phyloP scores from a whole-genome alignment of 1,140 invertebrate genomes.

The Euura saliciscinereae region DNA sequence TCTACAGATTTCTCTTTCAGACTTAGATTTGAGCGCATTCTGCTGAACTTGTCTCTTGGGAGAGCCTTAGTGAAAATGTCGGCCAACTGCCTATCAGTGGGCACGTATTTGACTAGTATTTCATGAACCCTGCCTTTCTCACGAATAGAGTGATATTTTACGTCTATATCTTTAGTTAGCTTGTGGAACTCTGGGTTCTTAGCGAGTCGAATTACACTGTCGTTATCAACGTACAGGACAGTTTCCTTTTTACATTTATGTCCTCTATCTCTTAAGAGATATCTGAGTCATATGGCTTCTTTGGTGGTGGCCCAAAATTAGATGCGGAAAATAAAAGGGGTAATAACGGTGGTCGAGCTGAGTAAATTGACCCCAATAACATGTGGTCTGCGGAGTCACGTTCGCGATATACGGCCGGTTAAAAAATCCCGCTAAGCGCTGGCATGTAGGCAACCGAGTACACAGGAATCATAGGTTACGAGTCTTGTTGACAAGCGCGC shows the following conservation, averaged over 20 bases:
- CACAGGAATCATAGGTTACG: no score
- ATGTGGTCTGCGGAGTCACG: no score
- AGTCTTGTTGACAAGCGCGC: no score
- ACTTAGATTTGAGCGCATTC: not conserved
- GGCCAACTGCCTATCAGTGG: slow-evolving; percentile 25
- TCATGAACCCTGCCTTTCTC: slow-evolving; percentile 20
- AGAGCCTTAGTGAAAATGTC: slow-evolving; percentile 28
- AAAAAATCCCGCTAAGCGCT: no score
- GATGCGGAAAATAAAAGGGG: no score
- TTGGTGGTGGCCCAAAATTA: no score
- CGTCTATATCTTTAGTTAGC: slow-evolving; percentile 42
- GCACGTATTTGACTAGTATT: slow-evolving; percentile 25
- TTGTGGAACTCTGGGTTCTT: slow-evolving; percentile 41
- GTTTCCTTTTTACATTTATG: not conserved
- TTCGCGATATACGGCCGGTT: no score
- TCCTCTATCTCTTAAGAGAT: not conserved
- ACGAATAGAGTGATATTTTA: slow-evolving; percentile 41
- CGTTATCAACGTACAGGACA: slow-evolving; percentile 28
- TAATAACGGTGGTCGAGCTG: no score
- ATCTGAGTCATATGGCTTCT: slow-evolving; percentile 19
- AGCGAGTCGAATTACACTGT: slow-evolving; percentile 45
- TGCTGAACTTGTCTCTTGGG: not conserved
- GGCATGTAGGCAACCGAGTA: no score
- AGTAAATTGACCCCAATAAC: no score
- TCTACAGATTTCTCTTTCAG: not conserved